These are phyloP conservation scores for Ormyrus rosae DNA, from an alignment of 2,888 invertebrate genomes.

Conservation along the genomic window DNA sequence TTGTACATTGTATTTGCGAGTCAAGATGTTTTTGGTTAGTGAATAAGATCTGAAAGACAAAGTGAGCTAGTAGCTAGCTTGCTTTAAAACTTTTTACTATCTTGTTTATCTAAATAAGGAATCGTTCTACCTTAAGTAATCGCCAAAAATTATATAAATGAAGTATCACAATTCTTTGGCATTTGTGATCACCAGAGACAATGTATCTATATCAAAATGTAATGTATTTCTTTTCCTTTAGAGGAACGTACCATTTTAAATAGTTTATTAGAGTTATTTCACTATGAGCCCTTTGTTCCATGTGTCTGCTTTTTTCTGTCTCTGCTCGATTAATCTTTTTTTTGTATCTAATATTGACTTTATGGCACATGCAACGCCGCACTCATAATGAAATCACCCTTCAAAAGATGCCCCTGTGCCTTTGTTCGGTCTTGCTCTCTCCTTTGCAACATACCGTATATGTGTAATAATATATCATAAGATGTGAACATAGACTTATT, in stretches of 20 bases:
- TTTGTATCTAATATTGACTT: slow-evolving; percentile 41
- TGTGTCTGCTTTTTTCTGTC: slow-evolving; percentile 26
- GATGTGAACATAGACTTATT: slow-evolving; percentile 21
- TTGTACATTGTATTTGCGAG: slow-evolving; percentile 93
- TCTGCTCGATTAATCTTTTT: slow-evolving; percentile 21
- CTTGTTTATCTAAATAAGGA: slow-evolving; percentile 4
- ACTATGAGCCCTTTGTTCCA: slow-evolving; percentile 25
- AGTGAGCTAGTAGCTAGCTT: neutral
- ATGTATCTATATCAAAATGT: slow-evolving; percentile 34
- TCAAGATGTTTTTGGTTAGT: slow-evolving; percentile 89
- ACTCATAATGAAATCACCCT: slow-evolving; percentile 31
- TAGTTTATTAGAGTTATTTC: slow-evolving; percentile 23
- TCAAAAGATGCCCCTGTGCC: slow-evolving; percentile 51
- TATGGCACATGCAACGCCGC: slow-evolving; percentile 34
- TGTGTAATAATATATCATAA: slow-evolving; percentile 34
- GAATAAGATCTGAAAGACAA: slow-evolving; percentile 15
- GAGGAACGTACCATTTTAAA: slow-evolving; percentile 23
- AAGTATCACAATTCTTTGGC: neutral
- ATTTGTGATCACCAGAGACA: slow-evolving; percentile 7
- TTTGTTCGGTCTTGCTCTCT: slow-evolving; percentile 56
- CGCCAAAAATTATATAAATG: slow-evolving; percentile 7
- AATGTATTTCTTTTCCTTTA: slow-evolving; percentile 40
- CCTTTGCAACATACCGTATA: slow-evolving; percentile 44
- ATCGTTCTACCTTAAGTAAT: slow-evolving; percentile 6
- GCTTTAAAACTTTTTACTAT: slow-evolving; percentile 12